These are phyloP conservation scores for Sebastes iracundus DNA, from an alignment of 2,797 vertebrate genomes.

Conservation along the genomic window DNA sequence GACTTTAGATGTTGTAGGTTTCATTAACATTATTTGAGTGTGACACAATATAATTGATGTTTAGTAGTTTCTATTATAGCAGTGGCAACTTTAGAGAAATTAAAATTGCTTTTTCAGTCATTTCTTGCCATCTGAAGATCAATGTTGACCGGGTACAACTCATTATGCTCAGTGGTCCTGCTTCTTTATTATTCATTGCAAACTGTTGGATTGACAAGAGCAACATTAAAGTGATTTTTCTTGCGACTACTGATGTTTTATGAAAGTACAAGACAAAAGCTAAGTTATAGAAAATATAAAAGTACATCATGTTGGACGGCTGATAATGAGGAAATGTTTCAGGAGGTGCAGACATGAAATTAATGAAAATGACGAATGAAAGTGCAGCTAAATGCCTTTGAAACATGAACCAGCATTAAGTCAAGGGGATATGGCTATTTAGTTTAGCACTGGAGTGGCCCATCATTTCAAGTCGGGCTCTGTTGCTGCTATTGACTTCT, in stretches of 20 bases:
- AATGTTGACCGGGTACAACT: neutral
- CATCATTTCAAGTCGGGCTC: conserved; percentile 44
- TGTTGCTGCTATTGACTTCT: conserved; percentile 58
- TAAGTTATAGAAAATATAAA: neutral
- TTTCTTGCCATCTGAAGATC: conserved; percentile 11
- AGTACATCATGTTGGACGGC: neutral
- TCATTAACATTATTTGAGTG: neutral
- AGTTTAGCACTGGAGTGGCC: conserved; percentile 13
- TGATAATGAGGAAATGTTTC: neutral
- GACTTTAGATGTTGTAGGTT: neutral
- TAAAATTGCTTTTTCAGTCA: neutral
- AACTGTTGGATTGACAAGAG: conserved; percentile 2
- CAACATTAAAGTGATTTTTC: neutral
- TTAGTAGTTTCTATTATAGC: neutral
- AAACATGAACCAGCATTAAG: conserved; percentile 38
- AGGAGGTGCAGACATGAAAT: neutral
- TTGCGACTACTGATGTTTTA: neutral
- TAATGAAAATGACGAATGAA: conserved; percentile 23
- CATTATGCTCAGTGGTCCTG: conserved; percentile 9
- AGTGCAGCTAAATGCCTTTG: conserved; percentile 17
- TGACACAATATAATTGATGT: neutral
- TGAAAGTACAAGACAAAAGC: neutral
- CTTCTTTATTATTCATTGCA: conserved; percentile 30
- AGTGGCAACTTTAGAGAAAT: neutral
- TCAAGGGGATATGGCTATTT: conserved; percentile 29